phyloP scores from a whole-genome alignment of 2,113 vertebrate species.

The Dascyllus trimaculatus region DNA sequence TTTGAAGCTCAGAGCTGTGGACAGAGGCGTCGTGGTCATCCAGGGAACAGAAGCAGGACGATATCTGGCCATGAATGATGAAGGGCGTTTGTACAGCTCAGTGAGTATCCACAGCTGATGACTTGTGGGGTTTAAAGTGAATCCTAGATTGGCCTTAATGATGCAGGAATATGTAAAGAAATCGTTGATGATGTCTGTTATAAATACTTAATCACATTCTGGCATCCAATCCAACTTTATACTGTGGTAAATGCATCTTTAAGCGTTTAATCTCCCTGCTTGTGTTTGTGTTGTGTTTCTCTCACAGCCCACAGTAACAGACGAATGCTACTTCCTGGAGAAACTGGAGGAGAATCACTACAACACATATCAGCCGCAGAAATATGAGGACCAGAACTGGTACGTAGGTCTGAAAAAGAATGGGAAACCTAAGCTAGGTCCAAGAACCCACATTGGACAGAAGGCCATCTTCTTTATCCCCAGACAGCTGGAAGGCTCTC shows the following conservation, averaged over 20 bases:
- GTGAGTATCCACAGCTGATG: conserved; percentile 83
- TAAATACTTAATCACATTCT: too few species aligned
- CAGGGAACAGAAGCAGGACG: conserved; percentile 80
- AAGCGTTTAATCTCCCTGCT: neutral
- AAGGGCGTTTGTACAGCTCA: conserved; percentile 89
- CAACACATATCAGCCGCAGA: conserved; percentile 91
- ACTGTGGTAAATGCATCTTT: too few species aligned
- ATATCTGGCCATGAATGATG: conserved; percentile 92
- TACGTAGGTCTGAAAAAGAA: conserved; percentile 96
- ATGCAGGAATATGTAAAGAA: neutral
- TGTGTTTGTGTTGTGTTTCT: conserved; percentile 25
- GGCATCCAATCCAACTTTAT: too few species aligned
- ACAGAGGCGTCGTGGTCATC: conserved; percentile 79
- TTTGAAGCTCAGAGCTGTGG: conserved; percentile 78
- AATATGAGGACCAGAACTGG: conserved; percentile 89
- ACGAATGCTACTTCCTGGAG: conserved; percentile 94
- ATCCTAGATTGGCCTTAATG: neutral
- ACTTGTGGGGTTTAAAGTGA: neutral
- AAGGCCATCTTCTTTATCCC: conserved; percentile 95
- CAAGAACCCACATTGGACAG: conserved; percentile 92
- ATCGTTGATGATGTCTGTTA: too few species aligned
- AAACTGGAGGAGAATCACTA: conserved; percentile 94
- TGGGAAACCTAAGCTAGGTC: conserved; percentile 89
- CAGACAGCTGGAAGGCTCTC: conserved; percentile 77
- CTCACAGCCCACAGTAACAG: conserved; percentile 85